phyloP scores from a whole-genome alignment of 1,140 invertebrate genomes.

The Lasaia peninsularis region DNA sequence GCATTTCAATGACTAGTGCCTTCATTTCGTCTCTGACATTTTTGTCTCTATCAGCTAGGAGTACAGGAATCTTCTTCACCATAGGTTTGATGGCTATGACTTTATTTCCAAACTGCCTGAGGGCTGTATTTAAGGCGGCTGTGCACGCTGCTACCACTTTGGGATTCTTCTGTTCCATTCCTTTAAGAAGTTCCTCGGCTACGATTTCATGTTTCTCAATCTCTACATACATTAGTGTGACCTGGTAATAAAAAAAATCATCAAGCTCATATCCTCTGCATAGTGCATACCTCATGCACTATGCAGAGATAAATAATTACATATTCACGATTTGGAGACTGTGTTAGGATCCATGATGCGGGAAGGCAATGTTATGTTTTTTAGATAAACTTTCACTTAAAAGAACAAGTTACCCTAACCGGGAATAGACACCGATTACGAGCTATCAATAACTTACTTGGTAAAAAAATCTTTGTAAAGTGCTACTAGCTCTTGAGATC shows the following conservation, averaged over 20 bases:
- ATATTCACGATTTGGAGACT: no score
- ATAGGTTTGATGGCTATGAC: constrained; percentile 93
- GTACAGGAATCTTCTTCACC: constrained; percentile 89
- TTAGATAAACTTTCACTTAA: no score
- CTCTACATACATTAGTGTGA: constrained; percentile 95
- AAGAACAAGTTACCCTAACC: no score
- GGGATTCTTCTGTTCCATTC: constrained; percentile 96
- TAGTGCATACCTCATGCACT: no score
- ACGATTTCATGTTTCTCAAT: constrained; percentile 96
- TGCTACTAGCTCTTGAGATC: no score
- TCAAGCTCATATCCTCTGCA: no score
- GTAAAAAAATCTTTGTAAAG: no score
- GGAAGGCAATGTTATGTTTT: no score
- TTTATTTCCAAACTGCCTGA: constrained; percentile 95
- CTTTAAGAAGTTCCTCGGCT: constrained; percentile 94
- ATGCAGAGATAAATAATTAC: no score
- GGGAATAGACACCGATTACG: no score
- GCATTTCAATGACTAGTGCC: constrained; percentile 92
- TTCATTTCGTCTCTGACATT: constrained; percentile 94
- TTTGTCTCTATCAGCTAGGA: constrained; percentile 95
- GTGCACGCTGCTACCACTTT: constrained; percentile 94
- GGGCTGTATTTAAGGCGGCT: constrained; percentile 84
- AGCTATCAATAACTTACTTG: no score
- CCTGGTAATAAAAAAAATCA: constrained; percentile 65
- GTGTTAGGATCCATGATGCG: no score